Percentiles rank a stretch among this genome's conserved stretches.
Conservation (phyloP, 1,140 invertebrate species). For the Caenorhabditis tropicalis region DNA sequence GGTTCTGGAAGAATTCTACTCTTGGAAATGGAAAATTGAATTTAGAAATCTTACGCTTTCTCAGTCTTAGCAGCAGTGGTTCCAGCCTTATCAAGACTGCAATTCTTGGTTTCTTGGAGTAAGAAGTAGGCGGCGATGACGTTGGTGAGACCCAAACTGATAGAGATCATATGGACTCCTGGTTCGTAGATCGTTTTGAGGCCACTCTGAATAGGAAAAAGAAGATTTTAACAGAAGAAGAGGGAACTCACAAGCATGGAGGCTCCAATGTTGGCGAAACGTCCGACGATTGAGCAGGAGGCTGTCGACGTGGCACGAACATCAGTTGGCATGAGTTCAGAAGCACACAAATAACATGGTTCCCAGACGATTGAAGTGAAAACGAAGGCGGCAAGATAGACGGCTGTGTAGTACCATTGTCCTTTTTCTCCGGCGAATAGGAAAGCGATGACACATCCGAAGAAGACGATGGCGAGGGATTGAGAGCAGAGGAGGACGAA, state of each 20-base stretch:
- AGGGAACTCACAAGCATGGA: slow-evolving; percentile 45
- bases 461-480: slow-evolving; percentile 51
- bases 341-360: slow-evolving; percentile 52
- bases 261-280: slow-evolving; percentile 51
- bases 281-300: slow-evolving; percentile 38
- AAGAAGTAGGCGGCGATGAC: slow-evolving; percentile 46
- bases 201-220: slow-evolving; percentile 9
- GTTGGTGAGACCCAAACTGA: slow-evolving; percentile 44
- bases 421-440: slow-evolving; percentile 42
- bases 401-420: slow-evolving; percentile 51
- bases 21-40: neutral
- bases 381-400: slow-evolving; percentile 45
- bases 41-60: neutral
- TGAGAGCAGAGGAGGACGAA: slow-evolving; percentile 48
- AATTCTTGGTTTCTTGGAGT: slow-evolving; percentile 55
- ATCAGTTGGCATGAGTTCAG: slow-evolving; percentile 50
- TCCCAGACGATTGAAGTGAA: slow-evolving; percentile 51
- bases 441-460: slow-evolving; percentile 49
- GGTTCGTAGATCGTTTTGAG: slow-evolving; percentile 49
- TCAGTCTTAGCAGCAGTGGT: slow-evolving; percentile 2
- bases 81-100: slow-evolving; percentile 49
- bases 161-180: slow-evolving; percentile 53
- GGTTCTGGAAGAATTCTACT: neutral
- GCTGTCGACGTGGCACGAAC: slow-evolving; percentile 52
- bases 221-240: neutral